phyloP scores from a whole-genome alignment of 2,797 vertebrate genomes.

The Crocidura indochinensis region DNA sequence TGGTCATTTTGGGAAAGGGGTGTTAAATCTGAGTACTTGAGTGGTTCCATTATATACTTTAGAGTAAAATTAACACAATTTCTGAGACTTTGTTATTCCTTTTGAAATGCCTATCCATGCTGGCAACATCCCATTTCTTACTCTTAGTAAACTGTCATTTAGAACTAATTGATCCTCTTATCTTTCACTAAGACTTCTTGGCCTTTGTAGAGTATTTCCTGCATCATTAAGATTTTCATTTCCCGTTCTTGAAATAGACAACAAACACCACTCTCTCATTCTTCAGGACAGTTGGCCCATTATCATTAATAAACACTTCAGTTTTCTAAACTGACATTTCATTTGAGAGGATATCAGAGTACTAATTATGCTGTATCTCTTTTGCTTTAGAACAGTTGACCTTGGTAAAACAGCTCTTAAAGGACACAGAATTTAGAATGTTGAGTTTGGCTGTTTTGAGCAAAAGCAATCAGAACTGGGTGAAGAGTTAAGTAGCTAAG shows the following conservation, averaged over 20 bases:
- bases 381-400: conserved; percentile 48
- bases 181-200: conserved; percentile 83
- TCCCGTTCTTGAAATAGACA: conserved; percentile 82
- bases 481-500: not conserved
- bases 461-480: not conserved
- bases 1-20: conserved; percentile 84
- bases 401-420: conserved; percentile 4
- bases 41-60: conserved; percentile 86
- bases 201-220: conserved; percentile 87
- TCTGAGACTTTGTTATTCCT: conserved; percentile 78
- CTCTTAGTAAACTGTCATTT: conserved; percentile 80
- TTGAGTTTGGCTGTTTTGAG: conserved; percentile 8
- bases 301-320: conserved; percentile 81
- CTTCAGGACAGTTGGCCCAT: conserved; percentile 83
- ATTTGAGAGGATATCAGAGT: conserved; percentile 73
- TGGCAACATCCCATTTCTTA: conserved; percentile 73
- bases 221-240: conserved; percentile 86
- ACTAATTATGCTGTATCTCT: conserved; percentile 72
- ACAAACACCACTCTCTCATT: conserved; percentile 81
- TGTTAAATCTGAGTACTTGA: conserved; percentile 82
- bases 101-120: conserved; percentile 80
- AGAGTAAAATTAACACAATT: conserved; percentile 85
- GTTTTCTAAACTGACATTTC: conserved; percentile 81
- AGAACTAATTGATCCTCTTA: conserved; percentile 87
- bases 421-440: conserved; percentile 12